A percentile compares a stretch with the other conserved stretches of the same genome.
Conservation (phyloP, 2,113 vertebrate species). For the Apodemus speciosus region DNA sequence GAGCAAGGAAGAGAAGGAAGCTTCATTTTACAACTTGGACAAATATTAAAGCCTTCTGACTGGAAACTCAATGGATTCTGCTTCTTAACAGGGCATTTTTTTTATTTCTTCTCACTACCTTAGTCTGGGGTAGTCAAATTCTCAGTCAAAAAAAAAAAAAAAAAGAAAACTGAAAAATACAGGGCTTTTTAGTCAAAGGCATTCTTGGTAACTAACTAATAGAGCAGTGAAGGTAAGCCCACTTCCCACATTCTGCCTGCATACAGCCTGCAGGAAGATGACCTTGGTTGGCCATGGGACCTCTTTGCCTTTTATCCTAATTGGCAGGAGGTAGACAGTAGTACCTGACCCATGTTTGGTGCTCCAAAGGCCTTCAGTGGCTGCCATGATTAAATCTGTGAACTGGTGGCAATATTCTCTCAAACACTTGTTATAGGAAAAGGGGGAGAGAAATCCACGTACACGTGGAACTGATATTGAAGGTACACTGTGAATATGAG, state of each 20-base stretch:
- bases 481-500: neutral
- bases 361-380: neutral
- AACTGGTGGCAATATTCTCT: neutral
- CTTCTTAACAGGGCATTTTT: neutral
- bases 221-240: neutral
- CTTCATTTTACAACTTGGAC: slow-evolving; percentile 28
- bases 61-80: slow-evolving; percentile 11
- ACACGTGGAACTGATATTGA: neutral
- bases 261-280: neutral
- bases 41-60: slow-evolving; percentile 47
- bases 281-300: neutral
- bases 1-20: slow-evolving; percentile 8
- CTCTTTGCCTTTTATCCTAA: neutral
- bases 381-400: neutral
- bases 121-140: slow-evolving; percentile 4
- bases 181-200: neutral
- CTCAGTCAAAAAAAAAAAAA: neutral
- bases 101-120: neutral
- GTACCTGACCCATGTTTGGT: neutral
- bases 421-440: neutral
- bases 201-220: neutral
- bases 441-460: neutral
- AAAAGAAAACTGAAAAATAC: neutral
- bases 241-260: neutral
- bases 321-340: neutral